Evolutionary conservation across 2,888 invertebrate species (phyloP).

Genomic region (Melanophora roralis): DNA sequence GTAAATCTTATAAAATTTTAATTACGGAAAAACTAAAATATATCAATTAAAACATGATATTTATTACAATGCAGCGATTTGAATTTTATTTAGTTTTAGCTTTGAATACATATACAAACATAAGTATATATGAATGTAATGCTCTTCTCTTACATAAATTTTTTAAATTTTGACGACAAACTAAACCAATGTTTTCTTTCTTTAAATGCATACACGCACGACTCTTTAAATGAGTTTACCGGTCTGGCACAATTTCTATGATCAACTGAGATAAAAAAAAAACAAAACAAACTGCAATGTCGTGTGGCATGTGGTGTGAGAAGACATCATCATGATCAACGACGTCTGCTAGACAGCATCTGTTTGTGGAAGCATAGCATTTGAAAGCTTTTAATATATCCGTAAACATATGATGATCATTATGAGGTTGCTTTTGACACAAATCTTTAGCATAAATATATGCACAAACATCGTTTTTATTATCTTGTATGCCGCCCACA

Average conservation of each 20-base stretch:
- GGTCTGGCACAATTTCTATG: conserved; percentile 51
- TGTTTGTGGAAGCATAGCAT: conserved; percentile 4
- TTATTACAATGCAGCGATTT: too few species aligned
- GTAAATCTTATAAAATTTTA: conserved; percentile 31
- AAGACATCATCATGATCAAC: conserved; percentile 19
- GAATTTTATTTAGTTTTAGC: too few species aligned
- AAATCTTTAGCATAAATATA: conserved; percentile 35
- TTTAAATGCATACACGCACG: conserved; percentile 12
- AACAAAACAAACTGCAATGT: conserved; percentile 38
- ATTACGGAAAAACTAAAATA: not conserved
- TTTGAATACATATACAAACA: too few species aligned
- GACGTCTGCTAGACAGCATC: conserved; percentile 8
- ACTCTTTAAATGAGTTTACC: conserved; percentile 8
- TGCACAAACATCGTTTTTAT: not conserved
- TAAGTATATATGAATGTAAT: too few species aligned
- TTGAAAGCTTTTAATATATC: conserved; percentile 4
- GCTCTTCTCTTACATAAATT: too few species aligned
- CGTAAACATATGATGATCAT: conserved; percentile 2
- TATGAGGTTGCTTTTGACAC: not conserved
- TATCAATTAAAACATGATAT: not conserved
- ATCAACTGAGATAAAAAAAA: conserved; percentile 55
- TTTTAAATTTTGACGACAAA: not conserved
- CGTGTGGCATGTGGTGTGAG: conserved; percentile 26
- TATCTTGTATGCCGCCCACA: conserved; percentile 28
- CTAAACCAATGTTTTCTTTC: conserved; percentile 1